Base-by-base conservation (phyloP, 2,888 invertebrate genomes). In the Drosophila monieri region DNA sequence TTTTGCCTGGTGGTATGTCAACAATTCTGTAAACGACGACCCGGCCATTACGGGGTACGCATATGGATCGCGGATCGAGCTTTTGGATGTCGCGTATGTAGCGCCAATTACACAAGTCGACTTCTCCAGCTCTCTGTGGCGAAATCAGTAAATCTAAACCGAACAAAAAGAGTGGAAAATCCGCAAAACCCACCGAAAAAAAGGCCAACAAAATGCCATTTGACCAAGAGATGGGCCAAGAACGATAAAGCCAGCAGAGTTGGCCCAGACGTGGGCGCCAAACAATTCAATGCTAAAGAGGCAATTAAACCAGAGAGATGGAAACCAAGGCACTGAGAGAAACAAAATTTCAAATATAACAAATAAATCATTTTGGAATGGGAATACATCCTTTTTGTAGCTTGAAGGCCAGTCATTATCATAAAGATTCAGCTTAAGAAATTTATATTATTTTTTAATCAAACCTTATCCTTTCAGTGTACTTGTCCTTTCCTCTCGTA, bases 1-100 rank as follows among this genome's bases (percentile, higher is more conserved):
- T 60, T 71, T 74, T 77, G 77, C 86, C 71, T 72, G 90, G 90
- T 88, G 89, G 90, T 77, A 88, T 89, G 77, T 86, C 85, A 86
- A 74, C 70, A 71, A 80, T 80, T 55, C 70, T 60, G 69, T 75
- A 71, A 74, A 76, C 69, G 62, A 48, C 53, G 56, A 32, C 51
- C 27, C 23, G 37, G 27, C 44, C 49, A 53, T 44, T 32, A 39
- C 32, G 51, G 51, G 55, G 66, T 44, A 74, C 81, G 81, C 87
- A 78, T 85, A 71, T 74, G 71, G 64, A 60, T 51, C 44, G 72
- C 12, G 27, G 53, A 48, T 72, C 49, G 41, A 23, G 23, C 39
- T 53, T 30, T 18, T 27, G 37, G 35, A 32, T 41, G 49, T 66
- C 66, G 67, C 60, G 75, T 72, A 65, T 68, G 62, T 78, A 88